Percentiles rank a stretch among this genome's conserved stretches.
phyloP scores from a whole-genome alignment of 2,113 vertebrate genomes.

The Rutilus rutilus region DNA sequence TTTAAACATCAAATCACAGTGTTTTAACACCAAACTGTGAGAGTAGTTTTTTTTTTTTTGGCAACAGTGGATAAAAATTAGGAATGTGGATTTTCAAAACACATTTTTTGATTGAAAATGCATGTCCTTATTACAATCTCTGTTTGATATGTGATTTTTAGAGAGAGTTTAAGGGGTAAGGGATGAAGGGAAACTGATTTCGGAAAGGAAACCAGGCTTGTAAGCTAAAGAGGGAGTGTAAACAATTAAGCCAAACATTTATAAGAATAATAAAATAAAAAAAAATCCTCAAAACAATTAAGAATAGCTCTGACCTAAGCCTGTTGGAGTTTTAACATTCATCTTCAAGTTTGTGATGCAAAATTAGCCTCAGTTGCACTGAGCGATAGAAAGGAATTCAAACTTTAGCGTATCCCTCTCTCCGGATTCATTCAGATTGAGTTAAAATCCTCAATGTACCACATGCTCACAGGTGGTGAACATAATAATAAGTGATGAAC shows the following conservation, averaged over 20 bases:
- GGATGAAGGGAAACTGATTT: constrained; percentile 72
- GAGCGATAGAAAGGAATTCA: constrained; percentile 82
- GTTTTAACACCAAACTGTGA: constrained; percentile 93
- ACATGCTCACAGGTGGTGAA: constrained; percentile 28
- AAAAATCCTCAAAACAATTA: constrained; percentile 42
- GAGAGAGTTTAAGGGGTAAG: constrained; percentile 71
- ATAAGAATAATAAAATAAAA: constrained; percentile 15
- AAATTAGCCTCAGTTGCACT: constrained; percentile 93
- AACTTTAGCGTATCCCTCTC: constrained; percentile 77
- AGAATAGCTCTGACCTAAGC: constrained; percentile 69
- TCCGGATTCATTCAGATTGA: constrained; percentile 81
- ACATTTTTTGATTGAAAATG: constrained; percentile 87
- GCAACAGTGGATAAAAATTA: constrained; percentile 84
- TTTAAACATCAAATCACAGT: constrained; percentile 80
- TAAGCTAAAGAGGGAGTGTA: constrained; percentile 49
- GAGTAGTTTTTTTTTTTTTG: constrained; percentile 79
- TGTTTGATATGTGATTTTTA: constrained; percentile 89
- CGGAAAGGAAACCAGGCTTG: constrained; percentile 70
- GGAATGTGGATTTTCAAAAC: constrained; percentile 74
- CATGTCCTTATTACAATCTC: constrained; percentile 86
- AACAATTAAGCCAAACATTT: constrained; percentile 32
- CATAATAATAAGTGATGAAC: constrained; percentile 67
- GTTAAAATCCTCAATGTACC: constrained; percentile 56
- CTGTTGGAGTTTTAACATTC: constrained; percentile 85
- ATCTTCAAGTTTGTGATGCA: constrained; percentile 81